Evolutionary conservation across 1,140 invertebrate genomes (phyloP), one percentile per base, ranked within the genome.

Genomic region (Drosophila subobscura): DNA sequence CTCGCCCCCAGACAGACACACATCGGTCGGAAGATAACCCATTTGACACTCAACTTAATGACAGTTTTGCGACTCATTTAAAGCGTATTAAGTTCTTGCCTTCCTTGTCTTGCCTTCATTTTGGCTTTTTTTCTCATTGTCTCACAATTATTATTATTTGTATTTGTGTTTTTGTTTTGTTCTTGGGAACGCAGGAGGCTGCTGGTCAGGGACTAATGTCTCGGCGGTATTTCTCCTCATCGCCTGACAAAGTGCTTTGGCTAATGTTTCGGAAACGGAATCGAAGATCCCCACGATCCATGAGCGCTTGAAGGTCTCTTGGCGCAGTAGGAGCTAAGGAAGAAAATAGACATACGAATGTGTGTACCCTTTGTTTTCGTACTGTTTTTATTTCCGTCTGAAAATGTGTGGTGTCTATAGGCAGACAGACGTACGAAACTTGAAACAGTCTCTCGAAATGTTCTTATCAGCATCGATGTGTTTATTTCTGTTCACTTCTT

Each of bases 41-140:
- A 70, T 68, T 68, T 68, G 66, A 70, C 66, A 70, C 66, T 70
- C 64, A 23, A 66, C 63, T 61, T 61, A 45, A 61, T 61, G 65
- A 54, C 65, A 68, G 63, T 68, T 68, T 37, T 67, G 65, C 65
- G 66, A 70, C 63, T 70, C 66, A 70, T 70, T 70, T 70, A 70
- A 70, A 70, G 66, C 45, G 66, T 70, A 70, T 70, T 70, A 70
- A 70, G 66, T 70, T 70, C 51, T 68, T 56, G 41, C 59, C 33
- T 50, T 47, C 23, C 45, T 20, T 27, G 12, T 8, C 59, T 22
- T 10, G 8, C 14, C 23, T 37, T 63, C 16, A 16, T 46, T 46
- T 46, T 12, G 20, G 29, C 7, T 29, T 56, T 47, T 50, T 14
- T 27, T 8, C 33, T 12, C 33, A 12, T 33, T 53, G 29, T 42